Evolutionary conservation across 2,888 invertebrate species (phyloP).

Genomic region (Cerceris rybyensis): DNA sequence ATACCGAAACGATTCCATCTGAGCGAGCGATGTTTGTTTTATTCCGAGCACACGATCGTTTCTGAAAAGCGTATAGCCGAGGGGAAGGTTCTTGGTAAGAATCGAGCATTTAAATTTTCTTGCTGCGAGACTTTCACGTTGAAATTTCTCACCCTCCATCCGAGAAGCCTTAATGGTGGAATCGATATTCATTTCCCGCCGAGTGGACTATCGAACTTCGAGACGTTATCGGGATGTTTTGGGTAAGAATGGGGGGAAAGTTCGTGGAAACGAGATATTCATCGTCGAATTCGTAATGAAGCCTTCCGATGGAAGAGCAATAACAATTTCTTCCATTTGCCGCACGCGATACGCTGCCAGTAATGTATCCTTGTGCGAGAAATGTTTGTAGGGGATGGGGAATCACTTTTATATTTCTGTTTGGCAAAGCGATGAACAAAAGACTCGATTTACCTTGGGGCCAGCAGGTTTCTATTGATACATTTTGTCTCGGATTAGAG

Average conservation of each 20-base stretch:
- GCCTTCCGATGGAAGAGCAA: background rate
- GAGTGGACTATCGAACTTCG: conserved; percentile 10
- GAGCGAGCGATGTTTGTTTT: conserved; percentile 53
- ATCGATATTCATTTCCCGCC: conserved; percentile 58
- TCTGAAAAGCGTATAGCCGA: conserved; percentile 11
- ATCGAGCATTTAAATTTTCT: conserved; percentile 60
- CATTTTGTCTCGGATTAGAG: no score
- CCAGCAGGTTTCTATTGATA: no score
- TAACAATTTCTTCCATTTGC: background rate
- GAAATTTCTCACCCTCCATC: conserved; percentile 46
- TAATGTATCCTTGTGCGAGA: no score
- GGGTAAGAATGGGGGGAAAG: background rate
- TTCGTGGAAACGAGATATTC: background rate
- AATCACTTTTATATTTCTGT: no score
- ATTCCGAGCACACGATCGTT: conserved; percentile 23
- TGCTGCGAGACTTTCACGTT: conserved; percentile 33
- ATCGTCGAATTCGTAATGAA: background rate
- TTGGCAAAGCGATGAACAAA: no score
- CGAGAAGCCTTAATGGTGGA: conserved; percentile 31
- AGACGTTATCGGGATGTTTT: conserved; percentile 10
- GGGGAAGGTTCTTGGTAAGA: conserved; percentile 11
- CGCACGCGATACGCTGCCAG: no score
- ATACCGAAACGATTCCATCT: conserved; percentile 34
- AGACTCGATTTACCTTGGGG: no score
- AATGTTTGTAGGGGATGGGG: no score